Evolutionary conservation across 2,113 vertebrate genomes (phyloP).

Genomic region (Platichthys flesus): DNA sequence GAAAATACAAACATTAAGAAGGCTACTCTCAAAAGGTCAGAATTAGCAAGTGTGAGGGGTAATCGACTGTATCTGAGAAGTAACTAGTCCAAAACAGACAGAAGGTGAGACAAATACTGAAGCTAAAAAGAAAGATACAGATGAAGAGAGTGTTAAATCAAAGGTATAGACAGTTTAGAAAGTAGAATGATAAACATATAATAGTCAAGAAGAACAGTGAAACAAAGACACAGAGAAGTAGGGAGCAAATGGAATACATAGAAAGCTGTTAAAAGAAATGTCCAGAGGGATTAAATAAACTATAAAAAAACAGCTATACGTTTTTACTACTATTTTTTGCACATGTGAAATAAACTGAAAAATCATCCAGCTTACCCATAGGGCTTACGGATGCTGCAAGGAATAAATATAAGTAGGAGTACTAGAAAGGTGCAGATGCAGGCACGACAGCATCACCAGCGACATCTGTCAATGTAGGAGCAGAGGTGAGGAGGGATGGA

Average conservation of each 20-base stretch:
- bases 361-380: too few relatives aligned
- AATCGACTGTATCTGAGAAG: background rate
- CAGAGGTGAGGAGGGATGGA: slow-evolving; percentile 1
- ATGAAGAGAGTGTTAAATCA: background rate
- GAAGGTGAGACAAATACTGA: background rate
- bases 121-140: background rate
- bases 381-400: background rate
- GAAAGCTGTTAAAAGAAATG: too few relatives aligned
- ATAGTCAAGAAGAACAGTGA: background rate
- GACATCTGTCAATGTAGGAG: slow-evolving; percentile 9
- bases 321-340: too few relatives aligned
- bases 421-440: background rate
- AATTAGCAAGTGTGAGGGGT: slow-evolving; percentile 32
- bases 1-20: slow-evolving; percentile 53
- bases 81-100: slow-evolving; percentile 1
- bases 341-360: too few relatives aligned
- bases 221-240: background rate
- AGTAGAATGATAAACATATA: background rate
- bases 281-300: background rate
- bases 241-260: background rate
- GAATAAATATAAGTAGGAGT: background rate
- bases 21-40: slow-evolving; percentile 44
- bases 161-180: background rate
- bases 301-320: too few relatives aligned
- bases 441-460: background rate